Percentiles rank a stretch among this genome's conserved stretches.
phyloP scores from a whole-genome alignment of 2,113 vertebrate genomes.

The Pampusana beccarii region DNA sequence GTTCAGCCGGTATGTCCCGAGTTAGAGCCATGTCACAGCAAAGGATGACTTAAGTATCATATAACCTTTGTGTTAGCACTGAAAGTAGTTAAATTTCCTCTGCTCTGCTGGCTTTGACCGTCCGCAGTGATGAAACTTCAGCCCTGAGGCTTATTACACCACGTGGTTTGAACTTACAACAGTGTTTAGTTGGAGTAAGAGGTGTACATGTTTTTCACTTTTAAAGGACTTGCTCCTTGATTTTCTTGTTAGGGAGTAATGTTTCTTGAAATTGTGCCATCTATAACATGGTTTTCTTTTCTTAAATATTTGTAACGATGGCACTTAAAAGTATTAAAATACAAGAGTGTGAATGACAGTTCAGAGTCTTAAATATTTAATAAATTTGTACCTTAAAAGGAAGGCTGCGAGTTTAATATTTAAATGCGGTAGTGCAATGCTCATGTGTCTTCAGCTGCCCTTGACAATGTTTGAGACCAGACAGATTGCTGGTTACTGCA shows the following conservation, averaged over 20 bases:
- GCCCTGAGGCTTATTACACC: not conserved
- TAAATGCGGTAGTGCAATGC: not conserved
- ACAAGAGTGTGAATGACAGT: not conserved
- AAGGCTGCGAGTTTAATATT: not conserved
- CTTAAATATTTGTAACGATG: not conserved
- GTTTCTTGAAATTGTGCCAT: not conserved
- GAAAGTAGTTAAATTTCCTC: not conserved
- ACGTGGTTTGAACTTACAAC: not conserved
- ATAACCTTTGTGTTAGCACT: not conserved
- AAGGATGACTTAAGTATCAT: not conserved
- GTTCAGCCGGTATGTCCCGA: not conserved
- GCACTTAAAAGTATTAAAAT: not conserved
- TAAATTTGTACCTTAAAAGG: not conserved
- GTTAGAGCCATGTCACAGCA: not conserved
- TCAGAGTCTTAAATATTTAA: not conserved
- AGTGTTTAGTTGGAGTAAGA: not conserved
- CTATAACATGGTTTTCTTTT: not conserved
- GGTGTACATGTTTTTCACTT: rapidly evolving
- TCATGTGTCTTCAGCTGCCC: not conserved
- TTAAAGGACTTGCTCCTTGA: not conserved
- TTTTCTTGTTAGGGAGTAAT: not conserved
- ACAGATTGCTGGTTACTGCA: not conserved
- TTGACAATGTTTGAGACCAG: not conserved
- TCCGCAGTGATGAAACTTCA: not conserved
- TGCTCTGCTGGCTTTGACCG: not conserved